Conservation (phyloP, 2,888 invertebrate genomes). For the Temnothorax unifasciatus region DNA sequence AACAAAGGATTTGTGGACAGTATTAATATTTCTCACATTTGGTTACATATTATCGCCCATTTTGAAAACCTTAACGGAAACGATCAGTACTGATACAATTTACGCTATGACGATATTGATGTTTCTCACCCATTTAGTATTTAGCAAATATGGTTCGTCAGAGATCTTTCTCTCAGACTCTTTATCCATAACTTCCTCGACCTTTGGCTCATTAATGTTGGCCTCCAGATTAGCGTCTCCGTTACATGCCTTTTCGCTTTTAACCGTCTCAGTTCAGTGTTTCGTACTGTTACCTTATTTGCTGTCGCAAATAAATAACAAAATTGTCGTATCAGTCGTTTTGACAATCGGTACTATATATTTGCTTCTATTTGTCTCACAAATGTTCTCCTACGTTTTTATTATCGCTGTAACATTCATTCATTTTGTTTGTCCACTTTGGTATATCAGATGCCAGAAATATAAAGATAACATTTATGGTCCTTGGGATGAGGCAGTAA, state of each 20-base stretch:
- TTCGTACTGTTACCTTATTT: conserved; percentile 96
- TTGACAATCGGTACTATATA: conserved; percentile 87
- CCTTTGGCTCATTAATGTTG: conserved; percentile 97
- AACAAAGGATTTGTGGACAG: conserved; percentile 91
- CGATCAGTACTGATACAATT: conserved; percentile 98
- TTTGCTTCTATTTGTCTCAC: conserved; percentile 87
- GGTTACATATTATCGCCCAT: conserved; percentile 97
- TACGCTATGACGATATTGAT: conserved; percentile 96
- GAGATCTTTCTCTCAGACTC: conserved; percentile 96
- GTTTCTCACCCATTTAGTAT: conserved; percentile 95
- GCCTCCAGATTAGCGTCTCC: conserved; percentile 96
- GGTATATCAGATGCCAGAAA: conserved; percentile 92
- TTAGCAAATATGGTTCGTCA: conserved; percentile 96
- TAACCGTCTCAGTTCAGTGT: conserved; percentile 95
- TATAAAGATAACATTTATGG: conserved; percentile 97
- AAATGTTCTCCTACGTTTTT: conserved; percentile 89
- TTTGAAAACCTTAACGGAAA: conserved; percentile 97
- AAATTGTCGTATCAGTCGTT: conserved; percentile 87
- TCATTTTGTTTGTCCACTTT: conserved; percentile 91
- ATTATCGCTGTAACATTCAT: conserved; percentile 89
- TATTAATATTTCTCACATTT: conserved; percentile 93
- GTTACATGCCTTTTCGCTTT: conserved; percentile 94
- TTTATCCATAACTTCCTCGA: conserved; percentile 96
- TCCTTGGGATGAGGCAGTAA: conserved; percentile 98
- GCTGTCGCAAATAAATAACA: conserved; percentile 89